A percentile compares a stretch with the other conserved stretches of the same genome.
Evolutionary conservation across 2,797 vertebrate genomes (phyloP).

Genomic region (Protosalanx chinensis): DNA sequence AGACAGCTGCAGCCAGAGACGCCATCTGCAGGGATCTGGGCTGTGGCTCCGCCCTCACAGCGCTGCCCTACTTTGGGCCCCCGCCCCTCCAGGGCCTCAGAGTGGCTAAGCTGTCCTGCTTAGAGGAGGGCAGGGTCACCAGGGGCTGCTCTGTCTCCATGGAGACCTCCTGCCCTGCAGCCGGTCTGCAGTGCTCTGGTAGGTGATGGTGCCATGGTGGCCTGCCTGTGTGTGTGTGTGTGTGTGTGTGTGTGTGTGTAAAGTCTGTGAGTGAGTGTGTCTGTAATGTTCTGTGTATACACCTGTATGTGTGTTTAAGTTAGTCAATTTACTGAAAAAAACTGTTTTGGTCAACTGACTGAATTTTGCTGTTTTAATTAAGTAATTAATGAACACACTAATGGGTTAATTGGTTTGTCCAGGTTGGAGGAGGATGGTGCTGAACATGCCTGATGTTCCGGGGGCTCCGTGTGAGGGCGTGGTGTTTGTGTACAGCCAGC

Average conservation of each 20-base stretch:
- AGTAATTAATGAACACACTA: too few relatives aligned
- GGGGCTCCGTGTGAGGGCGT: slow-evolving; percentile 40
- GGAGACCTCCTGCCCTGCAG: accelerated
- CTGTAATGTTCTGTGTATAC: too few relatives aligned
- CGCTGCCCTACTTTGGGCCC: neutral
- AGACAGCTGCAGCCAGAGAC: neutral
- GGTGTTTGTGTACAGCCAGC: slow-evolving; percentile 17
- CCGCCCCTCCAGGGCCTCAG: too few relatives aligned
- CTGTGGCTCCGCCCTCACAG: neutral
- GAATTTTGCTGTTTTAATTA: neutral
- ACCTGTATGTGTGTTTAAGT: too few relatives aligned
- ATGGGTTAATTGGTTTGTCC: neutral
- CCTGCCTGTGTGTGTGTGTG: neutral
- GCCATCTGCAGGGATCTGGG: neutral
- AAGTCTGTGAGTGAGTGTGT: neutral
- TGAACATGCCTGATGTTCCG: neutral
- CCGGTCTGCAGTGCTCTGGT: slow-evolving; percentile 37
- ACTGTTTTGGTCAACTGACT: slow-evolving; percentile 5
- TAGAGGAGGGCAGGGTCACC: accelerated
- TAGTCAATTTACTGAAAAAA: neutral
- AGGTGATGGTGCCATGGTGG: neutral
- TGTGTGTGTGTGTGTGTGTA: too few relatives aligned
- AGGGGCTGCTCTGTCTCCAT: accelerated
- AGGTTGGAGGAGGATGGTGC: slow-evolving; percentile 46
- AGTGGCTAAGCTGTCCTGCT: neutral